Percentiles rank a stretch among this genome's conserved stretches.
Conservation (phyloP, 2,888 invertebrate genomes). For the Meiosimyza platycephala region DNA sequence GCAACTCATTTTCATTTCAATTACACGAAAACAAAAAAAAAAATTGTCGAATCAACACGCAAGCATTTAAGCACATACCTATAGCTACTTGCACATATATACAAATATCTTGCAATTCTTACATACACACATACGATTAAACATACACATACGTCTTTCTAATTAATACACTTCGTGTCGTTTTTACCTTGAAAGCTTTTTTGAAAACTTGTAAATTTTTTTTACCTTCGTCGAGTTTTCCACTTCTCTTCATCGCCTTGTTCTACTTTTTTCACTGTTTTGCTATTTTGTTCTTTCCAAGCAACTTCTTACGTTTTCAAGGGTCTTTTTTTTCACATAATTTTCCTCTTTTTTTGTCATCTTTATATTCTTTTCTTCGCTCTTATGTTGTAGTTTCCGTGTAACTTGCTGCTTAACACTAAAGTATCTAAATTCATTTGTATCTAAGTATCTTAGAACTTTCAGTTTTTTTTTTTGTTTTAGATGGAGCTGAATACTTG, state of each 20-base stretch:
- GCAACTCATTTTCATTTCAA: no score
- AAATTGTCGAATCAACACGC: conserved; percentile 8
- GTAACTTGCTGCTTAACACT: neutral
- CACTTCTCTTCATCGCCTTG: neutral
- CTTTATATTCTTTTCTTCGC: neutral
- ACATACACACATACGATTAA: conserved; percentile 5
- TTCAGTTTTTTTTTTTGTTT: conserved; percentile 1
- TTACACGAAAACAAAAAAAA: no score
- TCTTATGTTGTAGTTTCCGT: conserved; percentile 9
- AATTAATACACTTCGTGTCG: neutral
- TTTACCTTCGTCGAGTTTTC: neutral
- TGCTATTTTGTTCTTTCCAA: no score
- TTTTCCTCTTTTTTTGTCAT: neutral
- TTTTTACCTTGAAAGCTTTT: conserved; percentile 13
- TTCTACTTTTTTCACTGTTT: neutral
- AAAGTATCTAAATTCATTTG: neutral
- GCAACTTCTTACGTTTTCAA: neutral
- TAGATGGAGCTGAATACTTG: no score
- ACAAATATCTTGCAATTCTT: neutral
- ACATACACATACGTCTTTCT: neutral
- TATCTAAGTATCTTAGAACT: neutral
- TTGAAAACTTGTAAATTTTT: conserved; percentile 1
- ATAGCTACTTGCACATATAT: neutral
- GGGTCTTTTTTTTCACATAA: neutral
- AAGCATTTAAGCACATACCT: neutral